phyloP scores from a whole-genome alignment of 2,113 vertebrate species.

The Vombatus ursinus region DNA sequence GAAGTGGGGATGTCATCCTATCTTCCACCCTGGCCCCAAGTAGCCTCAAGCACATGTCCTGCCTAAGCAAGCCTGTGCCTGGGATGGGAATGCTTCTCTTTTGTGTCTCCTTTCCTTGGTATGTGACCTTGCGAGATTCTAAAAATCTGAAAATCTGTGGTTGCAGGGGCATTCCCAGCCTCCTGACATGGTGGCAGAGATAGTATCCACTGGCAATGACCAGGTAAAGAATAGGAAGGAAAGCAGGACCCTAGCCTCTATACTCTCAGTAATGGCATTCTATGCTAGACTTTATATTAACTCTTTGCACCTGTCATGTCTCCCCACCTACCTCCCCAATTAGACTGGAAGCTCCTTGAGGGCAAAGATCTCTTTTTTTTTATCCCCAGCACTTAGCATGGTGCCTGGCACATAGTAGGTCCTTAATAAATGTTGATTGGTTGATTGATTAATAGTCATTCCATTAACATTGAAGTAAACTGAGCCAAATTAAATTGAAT shows the following conservation, averaged over 20 bases:
- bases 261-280: not conserved
- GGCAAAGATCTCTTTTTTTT: not conserved
- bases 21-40: not conserved
- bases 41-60: not conserved
- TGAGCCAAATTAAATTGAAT: not conserved
- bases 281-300: not conserved
- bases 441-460: not conserved
- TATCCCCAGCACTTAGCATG: not conserved
- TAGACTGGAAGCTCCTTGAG: not conserved
- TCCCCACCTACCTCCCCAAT: not conserved
- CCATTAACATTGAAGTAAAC: not conserved
- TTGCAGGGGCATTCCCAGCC: not conserved
- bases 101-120: not conserved
- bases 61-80: not conserved
- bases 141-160: not conserved
- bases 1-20: not conserved
- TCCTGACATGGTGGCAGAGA: not conserved
- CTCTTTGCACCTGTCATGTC: not conserved
- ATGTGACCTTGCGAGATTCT: not conserved
- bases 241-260: not conserved
- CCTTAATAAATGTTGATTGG: not conserved
- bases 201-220: not conserved
- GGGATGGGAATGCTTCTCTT: not conserved
- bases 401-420: not conserved
- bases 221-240: not conserved